Percentiles rank a stretch among this genome's conserved stretches.
Evolutionary conservation across 2,797 vertebrate genomes (phyloP).

Genomic region (Amazonetta brasiliensis): DNA sequence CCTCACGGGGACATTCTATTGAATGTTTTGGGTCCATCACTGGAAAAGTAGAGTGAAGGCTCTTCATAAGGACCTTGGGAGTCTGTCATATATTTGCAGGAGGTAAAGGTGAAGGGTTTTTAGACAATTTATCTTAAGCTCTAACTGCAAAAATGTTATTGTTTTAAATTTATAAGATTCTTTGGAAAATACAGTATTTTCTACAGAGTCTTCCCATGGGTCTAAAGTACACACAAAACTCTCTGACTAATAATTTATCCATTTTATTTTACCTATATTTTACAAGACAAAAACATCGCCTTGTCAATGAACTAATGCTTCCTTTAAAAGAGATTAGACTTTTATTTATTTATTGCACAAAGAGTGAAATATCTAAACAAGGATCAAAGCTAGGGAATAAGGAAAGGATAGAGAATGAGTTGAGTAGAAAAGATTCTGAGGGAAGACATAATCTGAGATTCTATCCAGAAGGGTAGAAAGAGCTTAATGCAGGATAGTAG

Average conservation of each 20-base stretch:
- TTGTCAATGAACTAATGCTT: not conserved
- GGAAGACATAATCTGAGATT: not conserved
- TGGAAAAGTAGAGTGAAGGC: not conserved
- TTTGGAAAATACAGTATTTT: not conserved
- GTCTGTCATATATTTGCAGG: not conserved
- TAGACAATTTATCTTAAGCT: not conserved
- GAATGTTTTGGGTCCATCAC: not conserved
- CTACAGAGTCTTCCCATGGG: not conserved
- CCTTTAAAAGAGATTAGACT: not conserved
- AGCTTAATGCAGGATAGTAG: not conserved
- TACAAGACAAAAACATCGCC: not conserved
- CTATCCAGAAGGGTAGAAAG: not conserved
- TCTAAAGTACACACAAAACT: not conserved
- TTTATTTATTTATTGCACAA: not conserved
- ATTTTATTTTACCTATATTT: not conserved
- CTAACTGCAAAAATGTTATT: fast-evolving
- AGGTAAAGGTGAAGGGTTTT: not conserved
- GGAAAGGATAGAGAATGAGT: not conserved
- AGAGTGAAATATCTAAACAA: not conserved
- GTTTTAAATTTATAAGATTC: not conserved
- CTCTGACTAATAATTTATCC: not conserved
- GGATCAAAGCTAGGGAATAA: not conserved
- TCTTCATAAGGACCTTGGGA: not conserved
- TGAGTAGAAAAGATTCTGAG: not conserved
- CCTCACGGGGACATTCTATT: not conserved